Evolutionary conservation across 2,888 invertebrate species (phyloP).

Genomic region (Stictocephala bisonia): DNA sequence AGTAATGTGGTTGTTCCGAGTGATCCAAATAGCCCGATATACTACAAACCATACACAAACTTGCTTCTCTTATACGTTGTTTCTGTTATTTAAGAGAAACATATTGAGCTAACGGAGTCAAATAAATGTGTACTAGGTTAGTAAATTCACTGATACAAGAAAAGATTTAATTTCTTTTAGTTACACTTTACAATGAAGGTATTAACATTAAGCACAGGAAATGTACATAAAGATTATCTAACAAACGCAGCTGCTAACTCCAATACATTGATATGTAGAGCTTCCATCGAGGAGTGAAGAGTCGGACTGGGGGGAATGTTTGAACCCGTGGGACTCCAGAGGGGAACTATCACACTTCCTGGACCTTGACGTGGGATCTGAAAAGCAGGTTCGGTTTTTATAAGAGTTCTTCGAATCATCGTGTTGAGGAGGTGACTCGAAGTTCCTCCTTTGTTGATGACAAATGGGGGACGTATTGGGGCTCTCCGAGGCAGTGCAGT

Average conservation of each 20-base stretch:
- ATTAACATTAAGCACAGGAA: conserved; percentile 13
- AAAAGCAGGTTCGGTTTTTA: neutral
- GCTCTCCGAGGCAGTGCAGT: conserved; percentile 2
- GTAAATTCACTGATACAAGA: too few species aligned
- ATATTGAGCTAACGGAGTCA: too few species aligned
- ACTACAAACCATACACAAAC: too few species aligned
- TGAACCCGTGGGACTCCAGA: conserved; percentile 2
- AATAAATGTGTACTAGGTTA: too few species aligned
- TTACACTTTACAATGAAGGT: conserved; percentile 31
- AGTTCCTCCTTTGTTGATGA: conserved; percentile 1
- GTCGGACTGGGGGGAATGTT: conserved; percentile 17
- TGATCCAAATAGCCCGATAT: too few species aligned
- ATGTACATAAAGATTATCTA: conserved; percentile 41
- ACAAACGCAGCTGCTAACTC: conserved; percentile 57
- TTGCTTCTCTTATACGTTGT: too few species aligned
- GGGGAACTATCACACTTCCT: neutral
- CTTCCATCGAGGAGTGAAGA: conserved; percentile 19
- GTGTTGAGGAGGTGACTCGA: neutral
- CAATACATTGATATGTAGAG: conserved; percentile 53
- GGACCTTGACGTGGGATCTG: neutral
- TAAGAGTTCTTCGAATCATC: neutral
- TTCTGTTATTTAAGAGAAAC: too few species aligned
- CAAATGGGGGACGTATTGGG: too few species aligned
- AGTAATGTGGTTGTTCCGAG: too few species aligned
- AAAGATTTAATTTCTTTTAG: conserved; percentile 7